Percentiles rank a stretch among this genome's conserved stretches.
Conservation (phyloP, 2,113 vertebrate species). For the Cygnus atratus region DNA sequence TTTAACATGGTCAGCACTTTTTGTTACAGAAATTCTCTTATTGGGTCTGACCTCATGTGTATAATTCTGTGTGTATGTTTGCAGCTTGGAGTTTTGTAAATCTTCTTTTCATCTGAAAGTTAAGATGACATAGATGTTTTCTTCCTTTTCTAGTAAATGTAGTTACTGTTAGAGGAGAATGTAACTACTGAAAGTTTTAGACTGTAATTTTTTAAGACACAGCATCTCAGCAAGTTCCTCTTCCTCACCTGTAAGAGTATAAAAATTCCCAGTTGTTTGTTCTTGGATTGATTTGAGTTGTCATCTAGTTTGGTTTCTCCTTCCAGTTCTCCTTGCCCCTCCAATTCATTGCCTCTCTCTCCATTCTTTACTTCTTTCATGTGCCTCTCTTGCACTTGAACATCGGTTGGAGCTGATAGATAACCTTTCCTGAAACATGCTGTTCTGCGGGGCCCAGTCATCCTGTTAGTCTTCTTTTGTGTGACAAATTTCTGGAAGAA, state of each 20-base stretch:
- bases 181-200: neutral
- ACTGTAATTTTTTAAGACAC: neutral
- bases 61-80: neutral
- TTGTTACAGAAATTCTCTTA: constrained; percentile 18
- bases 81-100: neutral
- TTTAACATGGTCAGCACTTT: constrained; percentile 17
- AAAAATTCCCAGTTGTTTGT: neutral
- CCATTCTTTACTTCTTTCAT: neutral
- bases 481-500: neutral
- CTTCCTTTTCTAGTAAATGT: neutral
- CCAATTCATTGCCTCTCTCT: neutral
- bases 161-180: neutral
- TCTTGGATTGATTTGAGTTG: neutral
- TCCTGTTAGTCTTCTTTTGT: neutral
- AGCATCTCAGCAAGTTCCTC: neutral
- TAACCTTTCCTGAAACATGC: neutral
- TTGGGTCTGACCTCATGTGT: neutral
- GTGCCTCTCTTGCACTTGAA: neutral
- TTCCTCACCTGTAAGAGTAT: neutral
- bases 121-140: neutral
- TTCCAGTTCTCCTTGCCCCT: neutral
- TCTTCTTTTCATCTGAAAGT: neutral
- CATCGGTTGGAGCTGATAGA: neutral
- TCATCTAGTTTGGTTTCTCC: neutral
- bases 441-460: neutral